Conservation (phyloP, 92 coral and sea anemone species). For the Paramuricea clavata region DNA sequence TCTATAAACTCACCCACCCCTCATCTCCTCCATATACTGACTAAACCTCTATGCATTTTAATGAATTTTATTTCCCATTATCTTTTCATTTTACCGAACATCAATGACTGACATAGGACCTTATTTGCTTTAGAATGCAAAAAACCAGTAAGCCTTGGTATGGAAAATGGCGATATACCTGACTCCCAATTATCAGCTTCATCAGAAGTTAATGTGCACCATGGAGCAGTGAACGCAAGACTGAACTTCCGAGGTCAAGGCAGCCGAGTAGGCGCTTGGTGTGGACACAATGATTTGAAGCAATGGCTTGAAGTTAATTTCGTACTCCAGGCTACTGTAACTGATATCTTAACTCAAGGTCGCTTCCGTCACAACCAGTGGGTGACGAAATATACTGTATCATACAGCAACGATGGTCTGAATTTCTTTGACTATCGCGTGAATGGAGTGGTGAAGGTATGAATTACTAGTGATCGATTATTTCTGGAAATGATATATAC, state of each 20-base stretch:
- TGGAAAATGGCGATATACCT: background rate
- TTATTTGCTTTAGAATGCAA: background rate
- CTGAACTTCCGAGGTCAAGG: background rate
- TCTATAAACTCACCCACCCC: no score
- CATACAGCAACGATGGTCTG: background rate
- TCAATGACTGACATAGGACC: no score
- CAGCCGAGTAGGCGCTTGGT: background rate
- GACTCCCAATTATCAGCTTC: slow-evolving; percentile 3
- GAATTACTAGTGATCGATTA: no score
- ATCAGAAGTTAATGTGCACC: background rate
- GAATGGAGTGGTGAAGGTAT: background rate
- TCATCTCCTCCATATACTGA: no score
- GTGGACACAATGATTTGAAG: background rate
- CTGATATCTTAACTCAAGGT: slow-evolving; percentile 2
- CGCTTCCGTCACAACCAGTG: background rate
- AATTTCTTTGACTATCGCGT: background rate
- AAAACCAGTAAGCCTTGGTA: background rate
- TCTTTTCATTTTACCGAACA: no score
- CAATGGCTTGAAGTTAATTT: background rate
- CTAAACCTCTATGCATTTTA: no score
- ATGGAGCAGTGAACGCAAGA: background rate
- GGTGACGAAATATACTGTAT: background rate
- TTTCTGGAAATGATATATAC: no score
- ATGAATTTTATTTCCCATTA: no score
- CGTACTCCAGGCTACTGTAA: background rate